Conservation (phyloP, 2,113 vertebrate species). For the Catharus minimus region DNA sequence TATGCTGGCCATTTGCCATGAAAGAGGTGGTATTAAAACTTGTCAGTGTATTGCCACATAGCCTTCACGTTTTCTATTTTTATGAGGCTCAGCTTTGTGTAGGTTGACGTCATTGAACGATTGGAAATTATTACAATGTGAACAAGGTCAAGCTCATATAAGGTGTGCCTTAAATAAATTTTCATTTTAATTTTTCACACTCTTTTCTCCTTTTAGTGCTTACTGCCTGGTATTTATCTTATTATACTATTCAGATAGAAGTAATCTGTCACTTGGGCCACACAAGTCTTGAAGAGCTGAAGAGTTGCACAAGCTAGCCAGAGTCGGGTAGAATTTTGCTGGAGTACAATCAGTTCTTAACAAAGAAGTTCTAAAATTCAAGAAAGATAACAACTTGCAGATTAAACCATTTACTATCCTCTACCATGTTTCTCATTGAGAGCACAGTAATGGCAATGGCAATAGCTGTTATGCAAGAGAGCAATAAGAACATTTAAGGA, state of each 20-base stretch:
- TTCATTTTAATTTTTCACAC: constrained; percentile 27
- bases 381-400: not conserved
- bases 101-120: not conserved
- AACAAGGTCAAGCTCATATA: not conserved
- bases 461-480: not conserved
- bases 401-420: not conserved
- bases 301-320: not conserved
- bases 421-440: not conserved
- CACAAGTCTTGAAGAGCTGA: not conserved
- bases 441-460: not conserved
- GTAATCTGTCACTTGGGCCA: not conserved
- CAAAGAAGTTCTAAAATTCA: not conserved
- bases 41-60: constrained; percentile 40
- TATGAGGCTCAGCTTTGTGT: constrained; percentile 5
- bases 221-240: not conserved
- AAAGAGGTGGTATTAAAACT: constrained; percentile 28
- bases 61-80: constrained; percentile 7
- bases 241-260: not conserved
- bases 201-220: not conserved
- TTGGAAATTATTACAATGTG: constrained; percentile 25
- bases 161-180: not conserved
- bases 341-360: not conserved
- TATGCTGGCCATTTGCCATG: not conserved
- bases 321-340: not conserved
- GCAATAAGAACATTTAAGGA: not conserved